These are phyloP conservation scores for Argyresthia albistria DNA, from an alignment of 2,888 invertebrate species.

Conservation along the genomic window DNA sequence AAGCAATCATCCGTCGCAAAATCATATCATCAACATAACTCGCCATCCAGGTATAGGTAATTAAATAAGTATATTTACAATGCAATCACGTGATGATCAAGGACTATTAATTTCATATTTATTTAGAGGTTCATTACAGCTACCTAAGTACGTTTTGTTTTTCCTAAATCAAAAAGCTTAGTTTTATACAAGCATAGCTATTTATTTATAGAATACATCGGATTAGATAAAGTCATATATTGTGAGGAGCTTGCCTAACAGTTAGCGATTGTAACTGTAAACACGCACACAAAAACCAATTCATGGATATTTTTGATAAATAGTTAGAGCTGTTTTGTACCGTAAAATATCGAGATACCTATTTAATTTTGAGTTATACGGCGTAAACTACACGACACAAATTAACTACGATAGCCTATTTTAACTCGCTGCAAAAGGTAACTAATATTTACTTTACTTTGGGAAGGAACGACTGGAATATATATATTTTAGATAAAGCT, in stretches of 20 bases:
- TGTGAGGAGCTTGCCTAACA: background rate
- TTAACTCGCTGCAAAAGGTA: background rate
- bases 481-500: slow-evolving; percentile 40
- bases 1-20: background rate
- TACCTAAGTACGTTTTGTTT: too few relatives aligned
- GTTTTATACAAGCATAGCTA: too few relatives aligned
- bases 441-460: slow-evolving; percentile 8
- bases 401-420: background rate
- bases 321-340: background rate
- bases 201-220: too few relatives aligned
- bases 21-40: background rate
- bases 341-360: background rate
- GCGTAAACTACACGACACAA: background rate
- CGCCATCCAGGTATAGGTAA: background rate
- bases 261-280: background rate
- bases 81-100: too few relatives aligned
- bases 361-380: background rate
- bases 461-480: background rate
- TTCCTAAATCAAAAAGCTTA: too few relatives aligned
- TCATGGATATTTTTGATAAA: slow-evolving; percentile 1
- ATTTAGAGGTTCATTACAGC: too few relatives aligned
- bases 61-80: background rate
- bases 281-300: background rate
- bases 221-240: too few relatives aligned
- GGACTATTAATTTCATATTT: too few relatives aligned